A percentile compares a stretch with the other conserved stretches of the same genome.
These are phyloP conservation scores for Rugalucina vietnamica DNA, from an alignment of 2,888 invertebrate genomes.

Conservation along the genomic window DNA sequence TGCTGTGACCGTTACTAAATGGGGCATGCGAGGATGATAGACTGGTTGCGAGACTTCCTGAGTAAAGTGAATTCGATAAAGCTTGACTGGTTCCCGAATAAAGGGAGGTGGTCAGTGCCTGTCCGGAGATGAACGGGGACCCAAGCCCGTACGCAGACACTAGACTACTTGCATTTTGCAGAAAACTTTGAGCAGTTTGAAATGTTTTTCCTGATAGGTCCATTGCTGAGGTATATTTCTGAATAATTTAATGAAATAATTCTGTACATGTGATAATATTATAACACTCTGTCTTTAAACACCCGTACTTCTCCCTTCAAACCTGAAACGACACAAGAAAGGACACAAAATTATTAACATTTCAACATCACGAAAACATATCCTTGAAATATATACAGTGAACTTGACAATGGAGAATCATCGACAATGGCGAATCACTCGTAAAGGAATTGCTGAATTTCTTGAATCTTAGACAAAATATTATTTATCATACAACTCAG, in stretches of 20 bases:
- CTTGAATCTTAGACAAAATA: too few species aligned
- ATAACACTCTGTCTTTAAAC: constrained; percentile 36
- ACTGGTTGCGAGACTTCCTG: constrained; percentile 57
- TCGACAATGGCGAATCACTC: too few species aligned
- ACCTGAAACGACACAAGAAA: constrained; percentile 58
- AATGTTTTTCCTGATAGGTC: constrained; percentile 57
- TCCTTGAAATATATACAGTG: too few species aligned
- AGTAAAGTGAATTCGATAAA: constrained; percentile 55
- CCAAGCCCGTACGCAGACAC: constrained; percentile 58
- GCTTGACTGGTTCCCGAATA: constrained; percentile 51
- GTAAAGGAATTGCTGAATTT: too few species aligned
- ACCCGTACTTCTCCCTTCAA: constrained; percentile 47
- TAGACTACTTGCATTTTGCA: constrained; percentile 57
- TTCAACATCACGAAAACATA: too few species aligned
- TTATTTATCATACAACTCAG: too few species aligned
- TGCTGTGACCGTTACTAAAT: constrained; percentile 60
- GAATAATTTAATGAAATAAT: constrained; percentile 17
- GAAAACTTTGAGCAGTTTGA: constrained; percentile 54
- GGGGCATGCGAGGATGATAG: constrained; percentile 56
- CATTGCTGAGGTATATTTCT: constrained; percentile 32
- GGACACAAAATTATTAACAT: not conserved
- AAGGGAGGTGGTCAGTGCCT: constrained; percentile 56
- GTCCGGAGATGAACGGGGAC: constrained; percentile 46
- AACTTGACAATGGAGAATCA: too few species aligned
- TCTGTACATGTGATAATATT: constrained; percentile 43